Base-by-base conservation (phyloP, 2,797 vertebrate species). In the Nasua narica region DNA sequence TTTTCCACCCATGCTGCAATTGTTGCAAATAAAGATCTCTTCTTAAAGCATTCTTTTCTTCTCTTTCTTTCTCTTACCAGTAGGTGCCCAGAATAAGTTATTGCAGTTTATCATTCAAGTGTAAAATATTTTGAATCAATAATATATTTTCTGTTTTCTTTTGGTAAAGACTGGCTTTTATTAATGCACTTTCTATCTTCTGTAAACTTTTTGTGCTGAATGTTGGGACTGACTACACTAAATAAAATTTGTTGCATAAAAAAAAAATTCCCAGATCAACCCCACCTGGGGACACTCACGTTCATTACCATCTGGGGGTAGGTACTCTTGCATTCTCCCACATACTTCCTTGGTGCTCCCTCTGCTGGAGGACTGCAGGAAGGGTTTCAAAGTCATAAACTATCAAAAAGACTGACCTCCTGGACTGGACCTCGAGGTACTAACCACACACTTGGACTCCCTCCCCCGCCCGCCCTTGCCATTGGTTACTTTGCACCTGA, bases 81-180 rank as follows among this genome's bases (percentile, higher is more conserved):
- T 99, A 99, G 98, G 97, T 98, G 96, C 98, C 97, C 97, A 97
- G 97, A 98, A 97, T 99, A 99, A 99, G 98, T 99, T 99, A 99
- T 99, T 99, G 98, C 98, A 95, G 97, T 97, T 98, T 96, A 98
- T 98, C 98, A 98, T 98, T 98, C 99, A 98, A 98, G 98, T 99
- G 98, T 99, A 99, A 99, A 98, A 99, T 99, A 99, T 99, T 99
- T 99, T 99, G 98, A 99, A 99, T 99, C 98, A 98, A 99, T 99
- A 99, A 98, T 99, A 98, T 99, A 99, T 99, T 99, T 99, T 99
- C 98, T 97, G 97, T 98, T 98, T 97, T 96, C 98, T 99, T 98
- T 98, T 98, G 98, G 98, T 98, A 99, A 99, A 98, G 94, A 99
- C 98, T 98, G 98, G 98, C 98, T 99, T 99, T 99, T 99, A 99